These are phyloP conservation scores for Pristionchus mayeri DNA, from an alignment of 2,888 invertebrate species.

Conservation along the genomic window DNA sequence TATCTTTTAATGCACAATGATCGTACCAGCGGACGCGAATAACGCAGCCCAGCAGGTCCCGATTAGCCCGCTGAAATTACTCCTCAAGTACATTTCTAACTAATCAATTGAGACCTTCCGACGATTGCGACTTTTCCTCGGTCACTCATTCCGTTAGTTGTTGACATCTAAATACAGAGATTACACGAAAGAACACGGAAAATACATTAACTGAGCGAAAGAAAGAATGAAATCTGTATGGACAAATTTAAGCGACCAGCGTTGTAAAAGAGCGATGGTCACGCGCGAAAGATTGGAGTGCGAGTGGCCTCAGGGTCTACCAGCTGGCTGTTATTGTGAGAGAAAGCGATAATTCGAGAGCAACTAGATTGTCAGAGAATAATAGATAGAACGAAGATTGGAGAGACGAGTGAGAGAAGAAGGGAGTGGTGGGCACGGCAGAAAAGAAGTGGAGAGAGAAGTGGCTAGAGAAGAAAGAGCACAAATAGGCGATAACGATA, in stretches of 20 bases:
- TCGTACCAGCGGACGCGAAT: constrained; percentile 6
- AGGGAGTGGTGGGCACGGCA: neutral
- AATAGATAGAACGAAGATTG: neutral
- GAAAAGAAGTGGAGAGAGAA: neutral
- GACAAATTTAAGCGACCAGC: too few species aligned
- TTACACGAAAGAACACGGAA: too few species aligned
- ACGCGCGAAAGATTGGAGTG: too few species aligned
- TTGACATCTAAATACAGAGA: too few species aligned
- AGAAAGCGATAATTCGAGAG: neutral
- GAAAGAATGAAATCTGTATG: too few species aligned
- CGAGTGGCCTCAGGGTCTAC: neutral
- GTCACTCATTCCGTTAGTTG: neutral
- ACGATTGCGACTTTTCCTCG: constrained; percentile 61
- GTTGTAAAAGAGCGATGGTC: too few species aligned
- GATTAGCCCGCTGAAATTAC: constrained; percentile 86
- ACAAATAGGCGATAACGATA: neutral
- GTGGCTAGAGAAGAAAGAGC: neutral
- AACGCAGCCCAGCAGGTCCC: constrained; percentile 94
- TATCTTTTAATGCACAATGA: neutral
- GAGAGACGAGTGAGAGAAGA: neutral
- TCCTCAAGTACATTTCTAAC: neutral
- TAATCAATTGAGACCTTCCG: constrained; percentile 56
- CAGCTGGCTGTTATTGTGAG: constrained; percentile 31
- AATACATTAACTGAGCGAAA: too few species aligned
- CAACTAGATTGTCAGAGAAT: neutral